Evolutionary conservation across 2,888 invertebrate species (phyloP).

Genomic region (Ennomos fuscantarius): DNA sequence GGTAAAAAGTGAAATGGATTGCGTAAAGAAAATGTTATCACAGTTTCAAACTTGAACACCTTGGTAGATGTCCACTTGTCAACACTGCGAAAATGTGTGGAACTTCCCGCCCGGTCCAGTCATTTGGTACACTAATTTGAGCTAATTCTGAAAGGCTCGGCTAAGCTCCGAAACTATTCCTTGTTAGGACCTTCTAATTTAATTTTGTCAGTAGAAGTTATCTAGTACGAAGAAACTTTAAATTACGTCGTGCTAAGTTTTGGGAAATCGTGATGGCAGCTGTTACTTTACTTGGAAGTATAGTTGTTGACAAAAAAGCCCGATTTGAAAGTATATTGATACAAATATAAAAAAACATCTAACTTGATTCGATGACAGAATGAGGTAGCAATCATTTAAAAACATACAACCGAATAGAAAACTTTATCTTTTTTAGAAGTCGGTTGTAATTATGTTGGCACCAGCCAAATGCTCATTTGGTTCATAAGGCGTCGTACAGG

Average conservation of each 20-base stretch:
- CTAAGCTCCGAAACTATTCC: conserved; percentile 29
- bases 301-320: background rate
- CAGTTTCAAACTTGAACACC: conserved; percentile 20
- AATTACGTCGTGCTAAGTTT: conserved; percentile 21
- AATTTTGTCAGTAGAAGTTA: conserved; percentile 20
- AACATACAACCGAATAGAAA: too few relatives aligned
- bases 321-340: too few relatives aligned
- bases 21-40: conserved; percentile 24
- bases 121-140: conserved; percentile 68
- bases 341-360: too few relatives aligned
- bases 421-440: too few relatives aligned
- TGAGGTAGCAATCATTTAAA: too few relatives aligned
- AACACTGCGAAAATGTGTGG: conserved; percentile 62
- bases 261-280: conserved; percentile 11
- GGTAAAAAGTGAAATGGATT: conserved; percentile 38
- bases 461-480: too few relatives aligned
- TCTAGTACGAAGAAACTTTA: conserved; percentile 16
- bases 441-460: too few relatives aligned
- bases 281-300: background rate
- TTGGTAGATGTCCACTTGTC: conserved; percentile 54
- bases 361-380: too few relatives aligned
- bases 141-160: conserved; percentile 55
- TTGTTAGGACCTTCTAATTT: conserved; percentile 33
- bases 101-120: conserved; percentile 54
- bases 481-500: too few relatives aligned